Evolutionary conservation across 2,113 vertebrate genomes (phyloP).

Genomic region (Engraulis encrasicolus): DNA sequence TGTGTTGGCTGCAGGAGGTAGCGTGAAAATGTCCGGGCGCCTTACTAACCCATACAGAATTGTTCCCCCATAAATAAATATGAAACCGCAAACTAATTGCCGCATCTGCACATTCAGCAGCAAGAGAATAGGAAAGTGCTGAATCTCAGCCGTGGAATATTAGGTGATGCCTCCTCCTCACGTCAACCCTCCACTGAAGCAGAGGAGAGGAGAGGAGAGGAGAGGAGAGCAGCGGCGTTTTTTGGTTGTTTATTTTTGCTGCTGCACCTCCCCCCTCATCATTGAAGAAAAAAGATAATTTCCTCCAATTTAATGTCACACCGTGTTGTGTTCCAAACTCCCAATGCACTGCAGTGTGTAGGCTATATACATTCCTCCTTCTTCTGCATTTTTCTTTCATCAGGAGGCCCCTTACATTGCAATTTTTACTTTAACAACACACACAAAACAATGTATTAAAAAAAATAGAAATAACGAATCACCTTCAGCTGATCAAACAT

Average conservation of each 20-base stretch:
- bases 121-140: neutral
- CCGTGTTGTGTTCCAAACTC: neutral
- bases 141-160: neutral
- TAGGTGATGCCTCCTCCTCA: neutral
- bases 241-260: neutral
- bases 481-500: conserved; percentile 20
- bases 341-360: no score
- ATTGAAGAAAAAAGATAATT: neutral
- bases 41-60: neutral
- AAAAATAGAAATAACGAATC: conserved; percentile 44
- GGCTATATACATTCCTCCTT: neutral
- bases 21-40: neutral
- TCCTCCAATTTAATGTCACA: neutral
- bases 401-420: neutral
- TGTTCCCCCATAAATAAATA: conserved; percentile 7
- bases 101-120: conserved; percentile 8
- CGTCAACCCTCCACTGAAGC: neutral
- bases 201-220: no score
- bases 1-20: neutral
- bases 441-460: conserved; percentile 30
- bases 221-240: no score
- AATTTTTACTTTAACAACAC: neutral
- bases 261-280: neutral
- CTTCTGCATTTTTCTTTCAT: neutral
- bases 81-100: conserved; percentile 16